These are phyloP conservation scores for Pluvianellus socialis DNA, from an alignment of 2,113 vertebrate genomes.

Conservation along the genomic window DNA sequence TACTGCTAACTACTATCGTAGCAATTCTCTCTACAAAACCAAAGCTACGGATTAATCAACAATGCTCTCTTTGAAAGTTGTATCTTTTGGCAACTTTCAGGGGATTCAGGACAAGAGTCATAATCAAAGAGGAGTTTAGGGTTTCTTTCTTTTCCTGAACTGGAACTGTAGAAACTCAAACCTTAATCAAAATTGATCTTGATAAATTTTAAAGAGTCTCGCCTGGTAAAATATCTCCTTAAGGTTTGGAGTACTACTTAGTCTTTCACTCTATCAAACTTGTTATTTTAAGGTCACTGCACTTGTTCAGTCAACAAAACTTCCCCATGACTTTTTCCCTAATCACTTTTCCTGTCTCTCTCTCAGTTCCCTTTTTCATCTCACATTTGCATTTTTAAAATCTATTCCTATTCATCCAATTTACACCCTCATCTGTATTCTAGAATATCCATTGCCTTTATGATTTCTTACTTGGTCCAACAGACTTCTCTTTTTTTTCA, in stretches of 20 bases:
- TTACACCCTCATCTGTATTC: neutral
- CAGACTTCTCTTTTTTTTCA: neutral
- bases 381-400: neutral
- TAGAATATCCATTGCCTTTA: neutral
- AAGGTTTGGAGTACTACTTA: neutral
- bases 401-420: neutral
- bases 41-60: neutral
- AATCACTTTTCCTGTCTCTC: neutral
- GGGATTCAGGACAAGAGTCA: neutral
- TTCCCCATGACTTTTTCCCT: neutral
- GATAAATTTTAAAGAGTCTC: neutral
- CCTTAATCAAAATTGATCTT: neutral
- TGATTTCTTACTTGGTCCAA: neutral
- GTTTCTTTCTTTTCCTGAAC: neutral
- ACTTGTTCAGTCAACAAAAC: neutral
- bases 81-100: neutral
- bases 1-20: neutral
- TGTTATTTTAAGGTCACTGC: neutral
- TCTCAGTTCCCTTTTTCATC: neutral
- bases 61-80: neutral
- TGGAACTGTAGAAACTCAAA: neutral
- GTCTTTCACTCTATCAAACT: neutral
- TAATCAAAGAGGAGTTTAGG: neutral
- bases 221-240: neutral
- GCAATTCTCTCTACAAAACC: neutral